phyloP scores from a whole-genome alignment of 2,888 invertebrate genomes.

The Graphium colonna region DNA sequence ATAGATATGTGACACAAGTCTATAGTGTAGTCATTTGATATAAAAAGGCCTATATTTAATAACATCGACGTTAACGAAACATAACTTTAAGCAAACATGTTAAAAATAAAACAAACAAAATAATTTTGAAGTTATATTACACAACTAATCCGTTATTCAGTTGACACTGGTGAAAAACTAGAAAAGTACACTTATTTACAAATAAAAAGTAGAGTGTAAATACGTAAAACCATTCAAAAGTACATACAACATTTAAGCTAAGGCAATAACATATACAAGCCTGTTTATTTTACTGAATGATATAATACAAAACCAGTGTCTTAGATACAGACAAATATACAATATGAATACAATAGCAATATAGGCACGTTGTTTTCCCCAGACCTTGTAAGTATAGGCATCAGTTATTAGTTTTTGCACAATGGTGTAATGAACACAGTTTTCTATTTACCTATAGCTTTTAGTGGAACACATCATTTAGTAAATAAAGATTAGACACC shows the following conservation, averaged over 20 bases:
- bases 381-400: slow-evolving; percentile 23
- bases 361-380: slow-evolving; percentile 31
- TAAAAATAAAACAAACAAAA: slow-evolving; percentile 31
- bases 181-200: slow-evolving; percentile 64
- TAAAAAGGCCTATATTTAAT: no score
- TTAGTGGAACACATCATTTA: slow-evolving; percentile 5
- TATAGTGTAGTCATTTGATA: no score
- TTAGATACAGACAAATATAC: slow-evolving; percentile 17
- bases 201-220: slow-evolving; percentile 29
- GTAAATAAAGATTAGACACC: background rate
- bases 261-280: slow-evolving; percentile 21
- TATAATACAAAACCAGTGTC: slow-evolving; percentile 17
- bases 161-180: slow-evolving; percentile 72
- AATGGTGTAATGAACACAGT: background rate
- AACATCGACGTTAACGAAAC: no score
- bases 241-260: slow-evolving; percentile 20
- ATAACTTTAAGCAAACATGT: background rate
- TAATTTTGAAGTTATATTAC: slow-evolving; percentile 66
- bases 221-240: slow-evolving; percentile 20
- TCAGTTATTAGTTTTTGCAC: background rate
- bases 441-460: background rate
- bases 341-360: slow-evolving; percentile 25
- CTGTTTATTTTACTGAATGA: slow-evolving; percentile 7
- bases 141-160: slow-evolving; percentile 59
- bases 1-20: no score